A percentile compares a stretch with the other conserved stretches of the same genome.
phyloP scores from a whole-genome alignment of 1,140 invertebrate species.

The Mercenaria mercenaria region DNA sequence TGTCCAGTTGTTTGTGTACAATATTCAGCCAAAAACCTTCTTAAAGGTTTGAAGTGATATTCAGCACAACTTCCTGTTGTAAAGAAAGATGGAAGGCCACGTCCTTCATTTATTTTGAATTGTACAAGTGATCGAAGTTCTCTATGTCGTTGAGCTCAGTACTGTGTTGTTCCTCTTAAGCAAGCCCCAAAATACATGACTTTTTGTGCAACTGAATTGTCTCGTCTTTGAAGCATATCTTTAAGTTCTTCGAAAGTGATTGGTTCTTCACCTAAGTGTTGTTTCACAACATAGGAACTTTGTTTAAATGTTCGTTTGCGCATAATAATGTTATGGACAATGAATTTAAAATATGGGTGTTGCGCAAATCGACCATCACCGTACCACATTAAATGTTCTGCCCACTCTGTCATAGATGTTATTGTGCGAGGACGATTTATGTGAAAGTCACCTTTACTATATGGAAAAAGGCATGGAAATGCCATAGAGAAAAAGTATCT shows the following conservation, averaged over 20 bases:
- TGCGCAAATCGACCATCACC: conserved; percentile 65
- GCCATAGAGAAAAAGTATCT: conserved; percentile 62
- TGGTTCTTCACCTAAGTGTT: conserved; percentile 65
- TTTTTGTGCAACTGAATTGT: conserved; percentile 60
- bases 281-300: conserved; percentile 50
- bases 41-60: conserved; percentile 59
- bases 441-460: conserved; percentile 60
- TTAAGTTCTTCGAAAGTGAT: conserved; percentile 54
- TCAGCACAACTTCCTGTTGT: conserved; percentile 65
- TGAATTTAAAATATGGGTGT: conserved; percentile 70
- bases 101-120: conserved; percentile 65
- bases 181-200: conserved; percentile 62
- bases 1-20: background rate
- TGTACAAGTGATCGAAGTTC: conserved; percentile 64
- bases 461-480: conserved; percentile 67
- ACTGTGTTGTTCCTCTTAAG: conserved; percentile 51
- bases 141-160: conserved; percentile 63
- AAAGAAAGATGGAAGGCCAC: conserved; percentile 58
- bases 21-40: conserved; percentile 2
- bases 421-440: conserved; percentile 61
- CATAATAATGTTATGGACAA: conserved; percentile 69
- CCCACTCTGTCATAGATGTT: conserved; percentile 63
- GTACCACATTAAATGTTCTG: conserved; percentile 68
- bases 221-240: conserved; percentile 49
- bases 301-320: conserved; percentile 50